Percentiles rank a stretch among this genome's conserved stretches.
phyloP scores from a whole-genome alignment of 1,140 invertebrate species.

The Neuroterus valhalla region DNA sequence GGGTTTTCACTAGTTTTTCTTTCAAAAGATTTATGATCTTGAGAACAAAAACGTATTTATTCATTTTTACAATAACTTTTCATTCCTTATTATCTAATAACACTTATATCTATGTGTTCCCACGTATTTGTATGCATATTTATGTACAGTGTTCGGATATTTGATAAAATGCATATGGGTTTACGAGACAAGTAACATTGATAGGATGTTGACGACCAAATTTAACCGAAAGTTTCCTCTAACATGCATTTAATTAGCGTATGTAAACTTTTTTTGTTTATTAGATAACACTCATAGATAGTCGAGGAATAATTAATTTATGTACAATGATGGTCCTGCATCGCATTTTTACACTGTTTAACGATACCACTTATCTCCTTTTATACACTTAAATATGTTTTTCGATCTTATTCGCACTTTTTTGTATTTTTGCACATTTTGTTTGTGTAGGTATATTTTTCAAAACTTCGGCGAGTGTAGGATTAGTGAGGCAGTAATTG shows the following conservation, averaged over 20 bases:
- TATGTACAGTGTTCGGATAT: conserved; percentile 33
- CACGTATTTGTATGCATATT: conserved; percentile 19
- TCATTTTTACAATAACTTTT: not conserved
- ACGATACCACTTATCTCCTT: no score
- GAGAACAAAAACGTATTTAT: no score
- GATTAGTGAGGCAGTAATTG: not conserved
- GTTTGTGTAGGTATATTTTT: not conserved
- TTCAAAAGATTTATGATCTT: no score
- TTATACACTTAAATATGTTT: no score
- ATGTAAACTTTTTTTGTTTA: conserved; percentile 5
- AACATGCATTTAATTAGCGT: conserved; percentile 5
- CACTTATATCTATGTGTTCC: conserved; percentile 27
- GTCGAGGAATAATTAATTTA: not conserved
- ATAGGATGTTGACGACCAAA: not conserved
- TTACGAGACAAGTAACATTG: conserved; percentile 3
- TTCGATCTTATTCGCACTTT: not conserved
- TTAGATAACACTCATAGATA: conserved; percentile 6
- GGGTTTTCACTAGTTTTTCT: no score
- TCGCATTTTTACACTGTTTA: not conserved
- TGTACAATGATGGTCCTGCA: not conserved
- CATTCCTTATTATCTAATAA: not conserved
- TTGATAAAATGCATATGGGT: conserved; percentile 16
- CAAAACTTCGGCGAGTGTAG: not conserved
- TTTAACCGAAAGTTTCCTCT: not conserved
- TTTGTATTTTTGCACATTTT: conserved; percentile 10